phyloP scores from a whole-genome alignment of 2,797 vertebrate genomes.

The Tapirus indicus region DNA sequence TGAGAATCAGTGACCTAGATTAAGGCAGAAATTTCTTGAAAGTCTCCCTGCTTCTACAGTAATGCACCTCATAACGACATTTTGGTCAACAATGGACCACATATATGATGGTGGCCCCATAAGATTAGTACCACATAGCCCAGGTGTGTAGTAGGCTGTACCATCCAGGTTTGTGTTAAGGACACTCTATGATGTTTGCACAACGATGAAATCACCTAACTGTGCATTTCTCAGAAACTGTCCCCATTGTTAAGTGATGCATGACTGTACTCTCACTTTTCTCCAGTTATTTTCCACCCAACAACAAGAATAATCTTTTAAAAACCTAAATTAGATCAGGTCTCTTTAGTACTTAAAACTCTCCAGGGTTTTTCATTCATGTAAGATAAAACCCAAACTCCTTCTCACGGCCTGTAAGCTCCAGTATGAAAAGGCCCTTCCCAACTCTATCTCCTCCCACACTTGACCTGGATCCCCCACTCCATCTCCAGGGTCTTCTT shows the following conservation, averaged over 20 bases:
- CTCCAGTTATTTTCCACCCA: neutral
- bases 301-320: neutral
- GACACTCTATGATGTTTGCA: too few relatives aligned
- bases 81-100: too few relatives aligned
- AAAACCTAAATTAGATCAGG: neutral
- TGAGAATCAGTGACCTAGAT: neutral
- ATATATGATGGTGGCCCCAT: too few relatives aligned
- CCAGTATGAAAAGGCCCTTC: neutral
- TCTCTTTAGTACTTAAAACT: neutral
- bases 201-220: too few relatives aligned
- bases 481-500: neutral
- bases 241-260: too few relatives aligned
- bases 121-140: too few relatives aligned
- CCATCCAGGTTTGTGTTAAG: too few relatives aligned
- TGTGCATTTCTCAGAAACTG: too few relatives aligned
- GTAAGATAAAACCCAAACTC: neutral
- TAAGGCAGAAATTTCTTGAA: neutral
- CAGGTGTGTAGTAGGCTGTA: too few relatives aligned
- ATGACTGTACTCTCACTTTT: neutral
- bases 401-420: neutral
- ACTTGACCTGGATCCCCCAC: too few relatives aligned
- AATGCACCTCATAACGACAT: too few relatives aligned
- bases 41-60: neutral
- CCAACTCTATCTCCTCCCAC: neutral
- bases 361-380: neutral